Conservation (phyloP, 1,140 invertebrate species). For the Ips nitidus region DNA sequence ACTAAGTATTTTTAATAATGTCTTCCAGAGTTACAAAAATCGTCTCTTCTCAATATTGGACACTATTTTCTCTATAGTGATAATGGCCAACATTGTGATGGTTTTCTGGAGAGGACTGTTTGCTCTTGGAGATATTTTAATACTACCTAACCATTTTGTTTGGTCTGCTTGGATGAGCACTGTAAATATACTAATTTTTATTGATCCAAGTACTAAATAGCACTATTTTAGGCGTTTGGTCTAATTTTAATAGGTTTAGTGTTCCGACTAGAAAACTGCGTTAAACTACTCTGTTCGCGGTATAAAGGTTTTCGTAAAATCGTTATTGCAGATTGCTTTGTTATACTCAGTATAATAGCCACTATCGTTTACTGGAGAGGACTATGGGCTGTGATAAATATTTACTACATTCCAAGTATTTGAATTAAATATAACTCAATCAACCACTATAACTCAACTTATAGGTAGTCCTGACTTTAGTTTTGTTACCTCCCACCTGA, state of each 20-base stretch:
- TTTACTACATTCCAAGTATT: conserved; percentile 72
- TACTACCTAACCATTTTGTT: conserved; percentile 27
- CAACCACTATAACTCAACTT: not conserved
- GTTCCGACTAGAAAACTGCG: conserved; percentile 71
- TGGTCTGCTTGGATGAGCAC: conserved; percentile 25
- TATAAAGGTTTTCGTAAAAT: conserved; percentile 65
- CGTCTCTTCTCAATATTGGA: conserved; percentile 11
- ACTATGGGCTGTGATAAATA: conserved; percentile 75
- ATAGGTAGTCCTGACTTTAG: conserved; percentile 67
- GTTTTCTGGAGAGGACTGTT: conserved; percentile 28
- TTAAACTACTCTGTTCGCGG: conserved; percentile 66
- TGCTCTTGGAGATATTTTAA: conserved; percentile 10
- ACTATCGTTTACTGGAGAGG: conserved; percentile 85
- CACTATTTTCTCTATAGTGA: conserved; percentile 19
- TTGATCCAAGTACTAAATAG: not conserved
- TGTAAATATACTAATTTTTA: conserved; percentile 10
- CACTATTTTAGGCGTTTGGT: conserved; percentile 65
- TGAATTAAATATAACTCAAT: not conserved
- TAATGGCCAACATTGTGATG: conserved; percentile 29
- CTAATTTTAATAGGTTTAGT: conserved; percentile 70
- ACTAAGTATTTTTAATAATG: not conserved
- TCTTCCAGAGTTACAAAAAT: conserved; percentile 17
- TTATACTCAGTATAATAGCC: conserved; percentile 73
- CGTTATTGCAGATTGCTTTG: conserved; percentile 71
- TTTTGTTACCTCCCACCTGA: conserved; percentile 73